These are phyloP conservation scores for Propithecus coquereli DNA, from an alignment of 2,113 vertebrate species.

Conservation along the genomic window DNA sequence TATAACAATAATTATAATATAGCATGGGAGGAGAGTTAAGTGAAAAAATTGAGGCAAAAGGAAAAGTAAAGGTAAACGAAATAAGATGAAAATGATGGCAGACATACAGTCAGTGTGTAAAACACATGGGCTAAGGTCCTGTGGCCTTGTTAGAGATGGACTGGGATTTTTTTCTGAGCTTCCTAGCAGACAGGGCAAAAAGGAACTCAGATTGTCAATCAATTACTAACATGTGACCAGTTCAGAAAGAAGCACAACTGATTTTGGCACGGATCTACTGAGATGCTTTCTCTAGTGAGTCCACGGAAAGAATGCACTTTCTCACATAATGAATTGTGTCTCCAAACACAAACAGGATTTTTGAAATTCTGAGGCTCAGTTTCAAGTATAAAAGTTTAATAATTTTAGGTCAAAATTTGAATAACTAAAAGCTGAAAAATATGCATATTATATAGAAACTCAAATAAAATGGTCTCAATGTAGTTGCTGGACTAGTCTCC, in stretches of 20 bases:
- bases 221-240: not conserved
- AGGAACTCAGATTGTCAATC: not conserved
- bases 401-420: conserved; percentile 6
- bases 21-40: not conserved
- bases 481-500: not conserved
- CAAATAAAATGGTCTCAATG: conserved; percentile 2
- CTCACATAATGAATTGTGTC: not conserved
- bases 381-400: conserved; percentile 26
- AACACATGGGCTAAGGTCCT: not conserved
- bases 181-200: not conserved
- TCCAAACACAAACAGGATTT: not conserved
- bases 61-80: not conserved
- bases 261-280: not conserved
- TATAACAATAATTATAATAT: not conserved
- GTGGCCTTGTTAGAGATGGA: not conserved
- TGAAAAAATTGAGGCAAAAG: not conserved
- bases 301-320: not conserved
- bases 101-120: not conserved
- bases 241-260: not conserved
- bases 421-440: conserved; percentile 35
- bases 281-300: not conserved
- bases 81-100: not conserved
- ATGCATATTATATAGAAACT: not conserved
- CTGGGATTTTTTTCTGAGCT: not conserved
- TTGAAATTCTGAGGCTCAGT: not conserved